These are phyloP conservation scores for Bursaphelenchus okinawaensis DNA, from an alignment of 2,888 invertebrate genomes.

Conservation along the genomic window DNA sequence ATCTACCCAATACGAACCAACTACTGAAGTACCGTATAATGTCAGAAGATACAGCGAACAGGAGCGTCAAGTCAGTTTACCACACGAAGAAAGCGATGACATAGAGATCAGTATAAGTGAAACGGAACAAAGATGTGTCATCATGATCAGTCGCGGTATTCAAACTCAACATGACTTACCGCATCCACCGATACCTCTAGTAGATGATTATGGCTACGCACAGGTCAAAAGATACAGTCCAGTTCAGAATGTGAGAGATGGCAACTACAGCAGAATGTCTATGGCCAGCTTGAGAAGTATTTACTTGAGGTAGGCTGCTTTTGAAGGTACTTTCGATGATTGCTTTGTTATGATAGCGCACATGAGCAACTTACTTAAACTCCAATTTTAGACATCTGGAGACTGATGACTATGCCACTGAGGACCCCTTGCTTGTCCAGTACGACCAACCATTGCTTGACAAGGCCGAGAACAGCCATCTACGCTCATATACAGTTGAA, in stretches of 20 bases:
- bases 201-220: conserved; percentile 1
- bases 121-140: neutral
- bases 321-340: no score
- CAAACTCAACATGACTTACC: conserved; percentile 7
- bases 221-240: neutral
- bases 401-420: neutral
- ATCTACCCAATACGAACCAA: no score
- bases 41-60: neutral
- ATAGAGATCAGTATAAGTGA: neutral
- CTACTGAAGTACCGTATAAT: no score
- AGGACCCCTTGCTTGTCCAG: neutral
- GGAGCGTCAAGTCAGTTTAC: neutral
- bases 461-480: neutral
- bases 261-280: neutral
- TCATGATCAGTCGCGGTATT: conserved; percentile 7
- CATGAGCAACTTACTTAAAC: no score
- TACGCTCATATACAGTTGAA: neutral
- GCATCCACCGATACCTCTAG: conserved; percentile 6
- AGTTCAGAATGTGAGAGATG: neutral
- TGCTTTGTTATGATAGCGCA: no score
- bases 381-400: neutral
- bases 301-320: neutral
- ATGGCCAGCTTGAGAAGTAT: neutral
- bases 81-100: neutral
- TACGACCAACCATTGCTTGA: neutral